Conservation (phyloP, 2,888 invertebrate genomes). For the Hypena proboscidalis region DNA sequence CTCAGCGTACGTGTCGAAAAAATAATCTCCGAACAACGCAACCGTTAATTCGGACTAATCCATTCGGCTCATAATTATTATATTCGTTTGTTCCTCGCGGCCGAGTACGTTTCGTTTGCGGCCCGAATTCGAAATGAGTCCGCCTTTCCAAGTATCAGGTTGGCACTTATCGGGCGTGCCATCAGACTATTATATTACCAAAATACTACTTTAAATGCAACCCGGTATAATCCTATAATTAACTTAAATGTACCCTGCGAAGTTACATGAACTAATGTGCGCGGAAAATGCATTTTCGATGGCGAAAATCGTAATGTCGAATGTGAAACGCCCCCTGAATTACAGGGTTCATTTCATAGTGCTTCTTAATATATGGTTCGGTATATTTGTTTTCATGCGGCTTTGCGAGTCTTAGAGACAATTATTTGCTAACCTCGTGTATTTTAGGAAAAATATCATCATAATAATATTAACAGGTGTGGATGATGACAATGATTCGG, state of each 20-base stretch:
- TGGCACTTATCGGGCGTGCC: slow-evolving; percentile 81
- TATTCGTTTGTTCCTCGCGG: slow-evolving; percentile 78
- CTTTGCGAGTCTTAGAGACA: too few species aligned
- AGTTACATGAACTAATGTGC: slow-evolving; percentile 69
- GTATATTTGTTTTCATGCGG: slow-evolving; percentile 8
- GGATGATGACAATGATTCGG: too few species aligned
- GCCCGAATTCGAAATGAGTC: slow-evolving; percentile 80
- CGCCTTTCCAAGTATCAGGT: slow-evolving; percentile 79
- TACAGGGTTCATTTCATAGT: slow-evolving; percentile 64
- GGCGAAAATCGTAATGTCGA: slow-evolving; percentile 71
- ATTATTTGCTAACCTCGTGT: too few species aligned
- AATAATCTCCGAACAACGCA: slow-evolving; percentile 55
- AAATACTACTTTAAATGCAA: slow-evolving; percentile 83
- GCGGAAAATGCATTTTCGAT: slow-evolving; percentile 80
- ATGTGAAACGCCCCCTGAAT: slow-evolving; percentile 68
- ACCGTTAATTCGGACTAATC: slow-evolving; percentile 75
- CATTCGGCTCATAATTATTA: slow-evolving; percentile 79
- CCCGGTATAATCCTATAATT: slow-evolving; percentile 80
- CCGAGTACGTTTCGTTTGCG: slow-evolving; percentile 71
- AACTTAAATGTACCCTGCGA: slow-evolving; percentile 76
- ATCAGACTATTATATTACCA: slow-evolving; percentile 84
- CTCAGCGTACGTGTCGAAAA: slow-evolving; percentile 52
- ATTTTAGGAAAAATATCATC: too few species aligned
- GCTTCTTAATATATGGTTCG: slow-evolving; percentile 47
- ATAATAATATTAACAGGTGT: too few species aligned